Percentiles rank a stretch among this genome's conserved stretches.
These are phyloP conservation scores for Catagonus wagneri DNA, from an alignment of 2,113 vertebrate genomes.

Conservation along the genomic window DNA sequence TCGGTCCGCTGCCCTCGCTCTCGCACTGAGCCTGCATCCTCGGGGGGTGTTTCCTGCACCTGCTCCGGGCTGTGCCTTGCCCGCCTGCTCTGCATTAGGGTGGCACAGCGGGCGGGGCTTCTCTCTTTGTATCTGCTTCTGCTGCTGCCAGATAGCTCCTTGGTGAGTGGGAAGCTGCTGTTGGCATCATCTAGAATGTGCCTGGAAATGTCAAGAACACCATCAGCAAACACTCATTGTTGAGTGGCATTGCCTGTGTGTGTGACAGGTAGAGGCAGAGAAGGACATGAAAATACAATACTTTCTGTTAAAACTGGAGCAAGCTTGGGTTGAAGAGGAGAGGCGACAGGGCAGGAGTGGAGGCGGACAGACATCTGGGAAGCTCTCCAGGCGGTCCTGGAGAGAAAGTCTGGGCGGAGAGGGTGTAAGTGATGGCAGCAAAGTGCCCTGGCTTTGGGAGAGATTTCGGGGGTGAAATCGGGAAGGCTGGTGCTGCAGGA, in stretches of 20 bases:
- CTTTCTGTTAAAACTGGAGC: background rate
- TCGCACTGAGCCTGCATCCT: too few relatives aligned
- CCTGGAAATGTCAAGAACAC: background rate
- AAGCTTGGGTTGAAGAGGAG: background rate
- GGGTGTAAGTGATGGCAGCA: background rate
- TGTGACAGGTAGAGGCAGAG: background rate
- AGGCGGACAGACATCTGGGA: background rate
- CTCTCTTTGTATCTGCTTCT: background rate
- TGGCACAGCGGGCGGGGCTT: background rate
- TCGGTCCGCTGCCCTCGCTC: accelerated
- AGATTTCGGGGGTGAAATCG: background rate
- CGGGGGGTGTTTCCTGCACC: too few relatives aligned
- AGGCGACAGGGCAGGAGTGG: background rate
- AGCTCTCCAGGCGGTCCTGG: background rate
- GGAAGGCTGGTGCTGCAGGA: background rate
- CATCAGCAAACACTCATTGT: background rate
- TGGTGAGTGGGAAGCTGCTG: background rate
- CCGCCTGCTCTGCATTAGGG: background rate
- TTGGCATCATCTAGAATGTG: background rate
- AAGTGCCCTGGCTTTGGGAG: background rate
- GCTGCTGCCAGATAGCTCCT: background rate
- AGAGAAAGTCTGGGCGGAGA: background rate
- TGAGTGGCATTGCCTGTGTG: background rate
- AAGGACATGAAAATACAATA: background rate
- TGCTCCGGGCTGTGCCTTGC: background rate